phyloP scores from a whole-genome alignment of 2,888 invertebrate genomes.

The Cerastoderma edule region DNA sequence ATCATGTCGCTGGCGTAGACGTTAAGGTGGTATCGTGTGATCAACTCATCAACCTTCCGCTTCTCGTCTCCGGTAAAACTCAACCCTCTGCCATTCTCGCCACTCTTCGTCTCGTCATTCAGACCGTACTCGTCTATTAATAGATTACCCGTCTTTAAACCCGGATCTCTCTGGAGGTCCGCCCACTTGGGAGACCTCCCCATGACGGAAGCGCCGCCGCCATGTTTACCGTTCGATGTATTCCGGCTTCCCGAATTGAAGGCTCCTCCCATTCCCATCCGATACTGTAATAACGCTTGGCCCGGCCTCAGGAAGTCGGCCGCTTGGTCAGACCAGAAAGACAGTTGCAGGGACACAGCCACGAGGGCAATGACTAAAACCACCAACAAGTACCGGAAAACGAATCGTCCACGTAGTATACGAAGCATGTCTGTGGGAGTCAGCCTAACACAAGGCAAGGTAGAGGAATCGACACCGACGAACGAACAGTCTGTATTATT shows the following conservation, averaged over 20 bases:
- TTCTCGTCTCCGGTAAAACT: conserved; percentile 59
- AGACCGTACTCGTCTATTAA: conserved; percentile 70
- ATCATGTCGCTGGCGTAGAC: conserved; percentile 72
- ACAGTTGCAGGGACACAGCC: conserved; percentile 35
- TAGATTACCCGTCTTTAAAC: conserved; percentile 64
- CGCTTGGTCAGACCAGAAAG: conserved; percentile 36
- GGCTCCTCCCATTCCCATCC: not conserved
- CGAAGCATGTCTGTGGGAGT: too few species aligned
- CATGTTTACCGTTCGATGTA: not conserved
- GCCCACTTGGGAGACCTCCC: conserved; percentile 44
- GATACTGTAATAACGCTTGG: not conserved
- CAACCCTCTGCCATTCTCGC: conserved; percentile 70
- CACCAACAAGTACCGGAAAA: conserved; percentile 38
- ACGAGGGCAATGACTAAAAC: conserved; percentile 36
- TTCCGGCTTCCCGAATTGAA: too few species aligned
- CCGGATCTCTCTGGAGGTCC: conserved; percentile 59
- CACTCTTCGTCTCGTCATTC: conserved; percentile 63
- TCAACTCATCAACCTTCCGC: conserved; percentile 34
- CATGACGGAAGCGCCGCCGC: too few species aligned
- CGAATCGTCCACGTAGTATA: not conserved
- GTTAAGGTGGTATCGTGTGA: conserved; percentile 66
- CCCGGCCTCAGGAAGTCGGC: not conserved
- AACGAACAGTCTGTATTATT: too few species aligned
- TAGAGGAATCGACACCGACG: too few species aligned
- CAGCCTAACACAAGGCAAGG: too few species aligned